Evolutionary conservation across 92 coral and sea anemone genomes (phyloP).

Genomic region (Chrysogorgia sp.): DNA sequence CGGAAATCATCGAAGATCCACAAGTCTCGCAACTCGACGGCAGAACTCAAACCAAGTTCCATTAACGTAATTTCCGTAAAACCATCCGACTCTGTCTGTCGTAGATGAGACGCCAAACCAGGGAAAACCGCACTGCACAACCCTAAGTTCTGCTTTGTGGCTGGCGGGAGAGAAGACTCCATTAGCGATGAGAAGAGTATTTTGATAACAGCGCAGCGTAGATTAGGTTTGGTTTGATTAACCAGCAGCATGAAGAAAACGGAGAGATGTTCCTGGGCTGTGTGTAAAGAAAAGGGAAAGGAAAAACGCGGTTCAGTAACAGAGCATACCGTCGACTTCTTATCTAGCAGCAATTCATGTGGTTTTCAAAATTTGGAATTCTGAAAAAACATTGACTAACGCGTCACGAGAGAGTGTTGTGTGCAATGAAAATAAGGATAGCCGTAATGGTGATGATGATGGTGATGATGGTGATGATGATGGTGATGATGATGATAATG

Average conservation of each 20-base stretch:
- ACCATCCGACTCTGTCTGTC: conserved; percentile 63
- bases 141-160: conserved; percentile 74
- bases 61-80: conserved; percentile 28
- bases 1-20: conserved; percentile 80
- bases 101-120: conserved; percentile 70
- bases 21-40: conserved; percentile 21
- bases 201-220: conserved; percentile 73
- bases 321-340: not conserved
- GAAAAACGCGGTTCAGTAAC: not conserved
- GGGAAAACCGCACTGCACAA: conserved; percentile 70
- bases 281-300: not conserved
- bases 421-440: too few relatives aligned
- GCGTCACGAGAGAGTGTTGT: too few relatives aligned
- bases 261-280: conserved; percentile 76
- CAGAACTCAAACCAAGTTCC: conserved; percentile 28
- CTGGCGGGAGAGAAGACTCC: conserved; percentile 71
- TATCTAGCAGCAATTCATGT: too few relatives aligned
- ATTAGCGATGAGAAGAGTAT: conserved; percentile 67
- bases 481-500: too few relatives aligned
- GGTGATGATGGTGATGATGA: too few relatives aligned
- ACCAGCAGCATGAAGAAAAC: conserved; percentile 68
- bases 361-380: too few relatives aligned
- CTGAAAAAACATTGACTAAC: too few relatives aligned
- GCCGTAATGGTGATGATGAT: too few relatives aligned
- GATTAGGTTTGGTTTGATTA: conserved; percentile 57